Evolutionary conservation across 2,113 vertebrate species (phyloP).

Genomic region (Scopus umbretta): DNA sequence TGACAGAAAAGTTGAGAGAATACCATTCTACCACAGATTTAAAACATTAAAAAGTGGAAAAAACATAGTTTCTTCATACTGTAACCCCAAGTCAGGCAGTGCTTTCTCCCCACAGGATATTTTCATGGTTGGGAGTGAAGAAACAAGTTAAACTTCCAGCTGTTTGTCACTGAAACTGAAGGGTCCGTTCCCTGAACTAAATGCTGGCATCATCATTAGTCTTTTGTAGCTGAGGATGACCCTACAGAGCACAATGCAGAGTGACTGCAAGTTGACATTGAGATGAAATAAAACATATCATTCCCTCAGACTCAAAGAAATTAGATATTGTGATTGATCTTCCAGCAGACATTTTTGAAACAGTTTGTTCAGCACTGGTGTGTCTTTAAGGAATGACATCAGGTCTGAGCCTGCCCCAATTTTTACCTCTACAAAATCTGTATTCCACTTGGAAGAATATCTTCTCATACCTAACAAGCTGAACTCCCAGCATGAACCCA

Average conservation of each 20-base stretch:
- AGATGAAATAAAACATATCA: not conserved
- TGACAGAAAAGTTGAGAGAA: not conserved
- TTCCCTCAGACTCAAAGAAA: not conserved
- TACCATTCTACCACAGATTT: not conserved
- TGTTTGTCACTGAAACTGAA: not conserved
- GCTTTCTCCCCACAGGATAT: not conserved
- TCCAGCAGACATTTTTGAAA: not conserved
- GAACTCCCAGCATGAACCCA: not conserved
- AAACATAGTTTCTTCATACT: not conserved
- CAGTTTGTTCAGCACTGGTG: not conserved
- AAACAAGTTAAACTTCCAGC: not conserved
- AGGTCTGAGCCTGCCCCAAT: not conserved
- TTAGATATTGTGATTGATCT: not conserved
- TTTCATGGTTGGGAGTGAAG: not conserved
- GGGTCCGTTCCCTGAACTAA: not conserved
- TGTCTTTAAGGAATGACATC: not conserved
- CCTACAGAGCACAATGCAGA: not conserved
- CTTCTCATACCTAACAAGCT: not conserved
- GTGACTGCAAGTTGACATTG: not conserved
- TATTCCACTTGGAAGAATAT: not conserved
- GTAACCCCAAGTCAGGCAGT: not conserved
- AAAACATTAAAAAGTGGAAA: not conserved
- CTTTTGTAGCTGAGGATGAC: not conserved
- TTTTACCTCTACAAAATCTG: slow-evolving; percentile 6
- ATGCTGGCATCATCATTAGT: not conserved